phyloP scores from a whole-genome alignment of 2,797 vertebrate species.

The Sphaeramia orbicularis region DNA sequence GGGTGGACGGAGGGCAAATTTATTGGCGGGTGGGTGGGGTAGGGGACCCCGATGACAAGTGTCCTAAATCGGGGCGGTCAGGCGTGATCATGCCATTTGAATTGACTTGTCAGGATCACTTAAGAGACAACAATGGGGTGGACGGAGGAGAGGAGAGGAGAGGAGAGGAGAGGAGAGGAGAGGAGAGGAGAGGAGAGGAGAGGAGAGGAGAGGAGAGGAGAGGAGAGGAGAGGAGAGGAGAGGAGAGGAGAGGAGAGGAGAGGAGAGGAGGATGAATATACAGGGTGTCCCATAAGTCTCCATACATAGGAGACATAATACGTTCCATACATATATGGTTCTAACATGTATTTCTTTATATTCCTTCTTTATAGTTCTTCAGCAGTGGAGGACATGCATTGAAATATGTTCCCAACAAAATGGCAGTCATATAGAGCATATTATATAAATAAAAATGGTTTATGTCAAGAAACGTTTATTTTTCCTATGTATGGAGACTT shows the following conservation, averaged over 20 bases:
- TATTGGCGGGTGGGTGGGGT: slow-evolving; percentile 49
- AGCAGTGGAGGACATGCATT: too few relatives aligned
- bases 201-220: slow-evolving; percentile 1
- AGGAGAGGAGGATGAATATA: neutral
- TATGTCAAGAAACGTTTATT: too few relatives aligned
- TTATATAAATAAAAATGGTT: too few relatives aligned
- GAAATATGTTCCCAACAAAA: too few relatives aligned
- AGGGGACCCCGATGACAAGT: slow-evolving; percentile 65
- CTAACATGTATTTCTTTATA: too few relatives aligned
- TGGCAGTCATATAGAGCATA: too few relatives aligned
- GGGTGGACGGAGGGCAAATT: slow-evolving; percentile 51
- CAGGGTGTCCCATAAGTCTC: slow-evolving; percentile 34
- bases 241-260: slow-evolving; percentile 18
- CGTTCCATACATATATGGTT: too few relatives aligned
- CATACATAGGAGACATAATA: too few relatives aligned
- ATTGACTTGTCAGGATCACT: slow-evolving; percentile 84
- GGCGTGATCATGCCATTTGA: slow-evolving; percentile 82
- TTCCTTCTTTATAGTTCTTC: too few relatives aligned
- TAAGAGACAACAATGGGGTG: slow-evolving; percentile 86
- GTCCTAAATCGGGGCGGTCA: slow-evolving; percentile 67
- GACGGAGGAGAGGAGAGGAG: slow-evolving; percentile 16
- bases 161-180: neutral
- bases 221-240: slow-evolving; percentile 17
- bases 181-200: neutral
- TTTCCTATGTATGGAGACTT: too few relatives aligned